Evolutionary conservation across 2,113 vertebrate species (phyloP).

Genomic region (Centropus unirufus): DNA sequence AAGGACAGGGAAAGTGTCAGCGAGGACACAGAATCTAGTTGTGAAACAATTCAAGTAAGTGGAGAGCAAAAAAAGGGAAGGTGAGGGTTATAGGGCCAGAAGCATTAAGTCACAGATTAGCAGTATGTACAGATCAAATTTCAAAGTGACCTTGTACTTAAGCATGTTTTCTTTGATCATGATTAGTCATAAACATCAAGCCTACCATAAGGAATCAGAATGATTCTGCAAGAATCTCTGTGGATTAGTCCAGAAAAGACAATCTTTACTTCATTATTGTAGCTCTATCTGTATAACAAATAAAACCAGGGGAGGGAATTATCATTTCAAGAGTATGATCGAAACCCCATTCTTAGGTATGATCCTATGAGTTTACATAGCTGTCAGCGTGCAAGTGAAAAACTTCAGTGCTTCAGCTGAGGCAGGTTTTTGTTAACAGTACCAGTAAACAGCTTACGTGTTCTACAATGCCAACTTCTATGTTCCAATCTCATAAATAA

Average conservation of each 20-base stretch:
- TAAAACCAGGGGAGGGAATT: background rate
- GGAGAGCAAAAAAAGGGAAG: background rate
- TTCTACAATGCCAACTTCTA: rapidly evolving
- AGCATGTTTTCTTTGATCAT: background rate
- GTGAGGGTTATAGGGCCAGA: background rate
- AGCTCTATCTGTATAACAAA: background rate
- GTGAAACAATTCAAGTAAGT: background rate
- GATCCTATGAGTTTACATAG: background rate
- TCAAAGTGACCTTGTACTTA: background rate
- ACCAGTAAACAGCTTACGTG: background rate
- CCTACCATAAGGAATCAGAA: background rate
- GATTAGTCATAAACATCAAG: conserved; percentile 10
- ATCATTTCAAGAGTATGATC: background rate
- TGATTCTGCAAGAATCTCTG: background rate
- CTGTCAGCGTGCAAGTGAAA: background rate
- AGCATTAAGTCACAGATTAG: background rate
- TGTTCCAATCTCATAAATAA: background rate
- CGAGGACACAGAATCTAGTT: conserved; percentile 8
- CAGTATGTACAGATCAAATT: background rate
- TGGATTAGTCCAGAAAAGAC: background rate
- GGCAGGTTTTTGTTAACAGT: background rate
- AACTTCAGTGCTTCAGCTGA: background rate
- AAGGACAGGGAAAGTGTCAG: background rate
- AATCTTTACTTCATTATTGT: background rate
- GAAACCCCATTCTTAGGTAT: background rate